Evolutionary conservation across 1,140 invertebrate genomes (phyloP), one percentile per base, ranked within the genome.

Genomic region (Lepidurus arcticus): DNA sequence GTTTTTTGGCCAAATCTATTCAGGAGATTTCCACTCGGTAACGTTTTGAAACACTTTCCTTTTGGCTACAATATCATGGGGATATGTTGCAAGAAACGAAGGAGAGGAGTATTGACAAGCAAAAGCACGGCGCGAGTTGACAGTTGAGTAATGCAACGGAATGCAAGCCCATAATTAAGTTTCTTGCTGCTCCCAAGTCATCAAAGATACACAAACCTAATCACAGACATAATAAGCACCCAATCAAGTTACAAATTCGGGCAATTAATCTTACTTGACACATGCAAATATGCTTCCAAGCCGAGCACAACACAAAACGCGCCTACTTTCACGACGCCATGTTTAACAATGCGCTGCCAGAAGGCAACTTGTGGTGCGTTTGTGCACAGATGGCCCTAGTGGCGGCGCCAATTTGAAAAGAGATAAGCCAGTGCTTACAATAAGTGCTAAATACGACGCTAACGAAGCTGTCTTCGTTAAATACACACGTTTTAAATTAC

Each of bases 281-380:
- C 53, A 1, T 16, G 13, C 53, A 65, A 21, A 65, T 65, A n/a
- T 65, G 16, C 21, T 65, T 21, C 53, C 53, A n/a, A 4, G 21
- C 53, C 53, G 16, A 65, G 53, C 53, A 65, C 53, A 65, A 65
- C 53, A 65, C 53, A 65, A 65, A 65, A 65, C 53, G 53, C 53
- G 53, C 53, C 53, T 65, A 65, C 53, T 65, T 65, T 65, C 53
- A 65, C 53, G 53, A 65, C 53, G 53, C 53, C 53, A 65, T 65
- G 53, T 65, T 65, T 65, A 65, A 65, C 53, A 65, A 65, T 65
- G 53, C 53, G 53, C 53, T 65, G 53, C 53, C 53, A 65, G 53
- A 65, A 65, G n/a, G 53, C 21, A 65, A 47, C 53, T 21, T 65
- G 53, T 16, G 53, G 53, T 65, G 53, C 53, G 53, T 4, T 65